Conservation (phyloP, 2,797 vertebrate species). For the Catharus ustulatus region DNA sequence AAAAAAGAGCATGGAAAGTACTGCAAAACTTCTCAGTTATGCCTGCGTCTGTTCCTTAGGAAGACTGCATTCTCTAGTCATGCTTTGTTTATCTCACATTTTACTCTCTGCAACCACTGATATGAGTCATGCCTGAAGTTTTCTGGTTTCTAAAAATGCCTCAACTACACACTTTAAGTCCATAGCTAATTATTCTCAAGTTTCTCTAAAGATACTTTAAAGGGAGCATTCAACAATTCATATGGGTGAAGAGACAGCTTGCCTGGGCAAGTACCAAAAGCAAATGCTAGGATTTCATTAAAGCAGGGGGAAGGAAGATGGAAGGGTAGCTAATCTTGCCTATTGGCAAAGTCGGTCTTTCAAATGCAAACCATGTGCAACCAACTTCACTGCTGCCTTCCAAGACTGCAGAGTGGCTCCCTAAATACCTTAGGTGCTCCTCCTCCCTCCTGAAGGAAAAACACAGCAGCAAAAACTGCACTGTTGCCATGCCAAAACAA, state of each 20-base stretch:
- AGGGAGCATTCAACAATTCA: conserved; percentile 4
- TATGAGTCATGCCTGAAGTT: conserved; percentile 18
- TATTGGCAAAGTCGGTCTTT: conserved; percentile 36
- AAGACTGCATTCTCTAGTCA: conserved; percentile 3
- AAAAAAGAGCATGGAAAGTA: neutral
- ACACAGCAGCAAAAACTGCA: neutral
- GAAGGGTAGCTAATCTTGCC: conserved; percentile 12
- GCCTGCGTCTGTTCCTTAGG: neutral
- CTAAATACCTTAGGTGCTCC: neutral
- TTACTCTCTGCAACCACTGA: conserved; percentile 1
- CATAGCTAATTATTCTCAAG: conserved; percentile 36
- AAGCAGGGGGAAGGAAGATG: neutral
- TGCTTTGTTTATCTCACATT: conserved; percentile 41
- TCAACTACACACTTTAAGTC: conserved; percentile 24
- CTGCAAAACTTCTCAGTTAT: neutral
- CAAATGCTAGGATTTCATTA: conserved; percentile 35
- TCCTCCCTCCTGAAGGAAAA: neutral
- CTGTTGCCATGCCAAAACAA: neutral
- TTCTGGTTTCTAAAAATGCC: conserved; percentile 45
- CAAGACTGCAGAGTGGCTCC: neutral
- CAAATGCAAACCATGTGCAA: conserved; percentile 43
- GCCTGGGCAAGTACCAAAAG: conserved; percentile 38
- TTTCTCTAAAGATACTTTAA: conserved; percentile 40
- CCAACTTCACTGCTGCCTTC: neutral
- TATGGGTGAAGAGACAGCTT: conserved; percentile 7